Evolutionary conservation across 2,113 vertebrate species (phyloP).

Genomic region (Onychorhynchus coronatus): DNA sequence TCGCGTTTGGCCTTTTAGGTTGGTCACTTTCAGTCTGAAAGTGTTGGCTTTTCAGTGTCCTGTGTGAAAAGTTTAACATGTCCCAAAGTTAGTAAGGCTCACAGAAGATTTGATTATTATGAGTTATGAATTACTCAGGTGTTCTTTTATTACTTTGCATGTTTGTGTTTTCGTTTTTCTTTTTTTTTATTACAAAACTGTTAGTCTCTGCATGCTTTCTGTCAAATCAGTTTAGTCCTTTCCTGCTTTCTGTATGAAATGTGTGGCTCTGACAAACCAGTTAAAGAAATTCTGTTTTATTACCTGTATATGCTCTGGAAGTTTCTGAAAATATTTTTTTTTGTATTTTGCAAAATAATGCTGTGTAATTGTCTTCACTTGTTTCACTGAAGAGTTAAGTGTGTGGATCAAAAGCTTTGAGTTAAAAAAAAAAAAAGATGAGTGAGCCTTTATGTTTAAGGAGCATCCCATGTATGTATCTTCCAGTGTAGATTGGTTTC

Average conservation of each 20-base stretch:
- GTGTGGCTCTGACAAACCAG: neutral
- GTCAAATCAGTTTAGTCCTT: neutral
- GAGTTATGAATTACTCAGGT: neutral
- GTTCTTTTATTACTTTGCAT: neutral
- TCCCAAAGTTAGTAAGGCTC: neutral
- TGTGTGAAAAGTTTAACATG: neutral
- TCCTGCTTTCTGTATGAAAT: neutral
- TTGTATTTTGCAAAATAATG: neutral
- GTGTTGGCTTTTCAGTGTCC: neutral
- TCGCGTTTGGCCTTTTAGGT: neutral
- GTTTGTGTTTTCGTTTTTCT: neutral
- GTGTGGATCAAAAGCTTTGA: neutral
- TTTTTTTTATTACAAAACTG: neutral
- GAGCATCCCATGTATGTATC: neutral
- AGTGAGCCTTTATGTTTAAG: neutral
- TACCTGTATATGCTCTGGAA: neutral
- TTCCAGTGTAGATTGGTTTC: neutral
- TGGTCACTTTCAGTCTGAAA: neutral
- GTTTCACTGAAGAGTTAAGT: neutral
- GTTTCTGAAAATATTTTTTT: neutral
- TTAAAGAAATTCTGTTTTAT: neutral
- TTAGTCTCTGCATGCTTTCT: neutral
- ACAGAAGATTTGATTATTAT: neutral
- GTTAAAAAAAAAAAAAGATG: neutral
- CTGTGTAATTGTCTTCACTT: neutral